Conservation (phyloP, 2,888 invertebrate species). For the Coleophora flavipennella region DNA sequence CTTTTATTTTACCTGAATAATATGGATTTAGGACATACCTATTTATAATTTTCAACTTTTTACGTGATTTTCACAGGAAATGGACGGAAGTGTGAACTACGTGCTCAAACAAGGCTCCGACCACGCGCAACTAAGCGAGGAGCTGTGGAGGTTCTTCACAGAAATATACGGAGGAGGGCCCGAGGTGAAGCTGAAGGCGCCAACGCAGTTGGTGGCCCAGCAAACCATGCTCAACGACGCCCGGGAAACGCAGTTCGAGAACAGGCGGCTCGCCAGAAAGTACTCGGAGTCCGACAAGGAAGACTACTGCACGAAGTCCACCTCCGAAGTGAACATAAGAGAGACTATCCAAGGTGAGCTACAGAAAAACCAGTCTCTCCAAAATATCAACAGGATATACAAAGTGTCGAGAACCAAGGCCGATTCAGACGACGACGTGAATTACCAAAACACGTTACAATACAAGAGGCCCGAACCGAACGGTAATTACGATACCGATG, state of each 20-base stretch:
- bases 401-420: conserved; percentile 27
- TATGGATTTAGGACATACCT: no score
- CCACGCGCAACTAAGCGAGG: conserved; percentile 86
- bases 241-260: conserved; percentile 9
- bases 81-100: conserved; percentile 45
- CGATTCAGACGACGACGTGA: conserved; percentile 53
- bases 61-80: conserved; percentile 37
- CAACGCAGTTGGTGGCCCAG: conserved; percentile 14
- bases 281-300: conserved; percentile 60
- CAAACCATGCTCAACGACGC: conserved; percentile 15
- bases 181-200: conserved; percentile 72
- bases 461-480: conserved; percentile 45
- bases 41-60: no score
- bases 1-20: no score
- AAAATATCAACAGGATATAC: conserved; percentile 48
- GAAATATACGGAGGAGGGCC: conserved; percentile 93
- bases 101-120: conserved; percentile 67
- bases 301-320: conserved; percentile 56
- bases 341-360: conserved; percentile 42
- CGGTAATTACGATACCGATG: conserved; percentile 53
- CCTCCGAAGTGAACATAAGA: conserved; percentile 48
- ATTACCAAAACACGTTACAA: conserved; percentile 35
- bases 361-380: conserved; percentile 61
- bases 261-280: conserved; percentile 30
- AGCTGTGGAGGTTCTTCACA: conserved; percentile 89